Evolutionary conservation across 2,888 invertebrate species (phyloP), one percentile per base, ranked within the genome.

Genomic region (Muscina levida): DNA sequence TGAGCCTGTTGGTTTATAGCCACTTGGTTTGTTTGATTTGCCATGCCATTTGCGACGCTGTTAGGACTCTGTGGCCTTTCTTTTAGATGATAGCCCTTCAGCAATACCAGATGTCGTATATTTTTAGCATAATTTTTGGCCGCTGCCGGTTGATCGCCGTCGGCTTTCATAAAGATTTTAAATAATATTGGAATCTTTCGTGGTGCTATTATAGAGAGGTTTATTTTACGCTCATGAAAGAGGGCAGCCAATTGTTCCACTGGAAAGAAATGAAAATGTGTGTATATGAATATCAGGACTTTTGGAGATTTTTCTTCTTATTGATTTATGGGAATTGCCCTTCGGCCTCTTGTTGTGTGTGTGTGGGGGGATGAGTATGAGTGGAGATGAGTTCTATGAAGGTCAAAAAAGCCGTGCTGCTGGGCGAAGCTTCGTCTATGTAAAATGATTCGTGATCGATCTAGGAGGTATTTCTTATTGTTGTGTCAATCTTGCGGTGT

Each of bases 41-140:
- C 84, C 22, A 85, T 85, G 2, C 71, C 82, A 15, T 76, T 83
- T 2, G 79, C 84, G 2, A 84, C 84, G 85, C 87, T 89, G 51
- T 88, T 90, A 0, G 90, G 94, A 87, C 94, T 94, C 6, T 94
- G 92, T 0, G 94, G 94, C n/a, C 94, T 91, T 85, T 94, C 94
- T 85, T 94, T 94, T 6, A 94, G 88, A 85, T 94, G 93, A 87
- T 92, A 95, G 5, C 95, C 95, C 88, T 94, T 94, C 0, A 95
- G 91, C 8, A 97, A 91, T 1, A 97, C 95, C 76, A 96, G 91
- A 91, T 97, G 96, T 5, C 96, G 91, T 0, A 95, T 94, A 89
- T 97, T 97, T 90, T 97, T 96, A 0, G 97, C 97, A 88, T 97
- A 98, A 89, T 97, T 97, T 89, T 98, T 96, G 13, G 95, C 95